Evolutionary conservation across 2,113 vertebrate species (phyloP), one percentile per base, ranked within the genome.

Genomic region (Rhodinocichla rosea): DNA sequence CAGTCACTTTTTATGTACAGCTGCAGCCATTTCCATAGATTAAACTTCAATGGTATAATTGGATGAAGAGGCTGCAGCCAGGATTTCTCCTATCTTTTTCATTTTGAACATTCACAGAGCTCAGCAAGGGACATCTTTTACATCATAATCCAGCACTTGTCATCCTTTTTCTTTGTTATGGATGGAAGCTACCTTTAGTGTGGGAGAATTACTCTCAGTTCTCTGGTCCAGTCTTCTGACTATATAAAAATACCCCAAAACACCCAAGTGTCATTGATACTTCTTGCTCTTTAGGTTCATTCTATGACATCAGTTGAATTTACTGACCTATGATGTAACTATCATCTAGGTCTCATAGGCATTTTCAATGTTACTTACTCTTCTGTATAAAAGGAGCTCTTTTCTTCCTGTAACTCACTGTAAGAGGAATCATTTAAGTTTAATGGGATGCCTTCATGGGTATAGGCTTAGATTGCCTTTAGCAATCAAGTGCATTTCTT

Each of bases 11-110:
- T 79, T 57, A 42, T 1, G 9, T 74, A 57, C 89, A 95, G 92
- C 94, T 96, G 90, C 87, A 91, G 75, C 55, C 22, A 55, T 91
- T 94, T 91, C 35, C 71, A 88, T 44, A 73, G 78, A 77, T 83
- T 70, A 59, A 70, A 85, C 63, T 94, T 87, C 89, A 85, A 2
- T 37, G 78, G 78, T 73, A 6, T 82, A 85, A 86, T 21, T 87
- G 82, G 75, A 91, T 74, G 86, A 94, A 77, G 79, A 52, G 39
- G 32, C 78, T 88, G 59, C 63, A 94, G 45, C n/a, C 33, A 83
- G 75, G 45, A 55, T 80, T 85, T 92, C 59, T 91, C 22, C 0
- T 55, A 16, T 74, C 37, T 90, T 64, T 83, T 67, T 56, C 3
- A 4, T 90, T 91, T 79, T 40, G 57, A 91, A 57, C 35, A n/a